Conservation (phyloP, 2,888 invertebrate species). For the Campoplex capitator region DNA sequence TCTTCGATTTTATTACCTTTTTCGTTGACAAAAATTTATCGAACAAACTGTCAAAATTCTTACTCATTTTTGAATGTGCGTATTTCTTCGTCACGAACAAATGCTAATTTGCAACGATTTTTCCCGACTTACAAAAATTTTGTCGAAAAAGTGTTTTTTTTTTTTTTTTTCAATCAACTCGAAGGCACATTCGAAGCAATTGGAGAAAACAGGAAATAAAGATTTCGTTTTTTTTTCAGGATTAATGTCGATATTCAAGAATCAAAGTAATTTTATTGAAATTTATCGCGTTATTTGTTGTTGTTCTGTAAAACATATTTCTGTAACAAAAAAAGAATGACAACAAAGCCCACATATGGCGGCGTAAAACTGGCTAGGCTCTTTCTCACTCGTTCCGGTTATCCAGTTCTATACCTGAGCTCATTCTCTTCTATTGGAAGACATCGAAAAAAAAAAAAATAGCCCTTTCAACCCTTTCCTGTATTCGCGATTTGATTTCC, state of each 20-base stretch:
- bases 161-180: neutral
- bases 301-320: neutral
- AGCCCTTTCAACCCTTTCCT: slow-evolving; percentile 70
- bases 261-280: neutral
- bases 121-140: neutral
- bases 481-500: slow-evolving; percentile 69
- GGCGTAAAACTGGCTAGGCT: slow-evolving; percentile 27
- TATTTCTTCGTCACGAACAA: too few relatives aligned
- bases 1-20: neutral
- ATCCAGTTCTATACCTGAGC: slow-evolving; percentile 62
- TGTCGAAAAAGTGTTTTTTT: neutral
- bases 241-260: neutral
- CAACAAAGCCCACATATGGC: slow-evolving; percentile 61
- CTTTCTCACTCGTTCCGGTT: slow-evolving; percentile 50
- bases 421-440: slow-evolving; percentile 44
- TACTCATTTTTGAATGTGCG: too few relatives aligned
- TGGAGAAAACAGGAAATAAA: too few relatives aligned
- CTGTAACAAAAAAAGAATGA: slow-evolving; percentile 15
- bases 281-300: neutral
- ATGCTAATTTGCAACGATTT: neutral
- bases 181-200: neutral
- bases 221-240: neutral
- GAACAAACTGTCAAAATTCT: neutral
- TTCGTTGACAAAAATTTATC: neutral
- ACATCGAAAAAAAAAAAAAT: slow-evolving; percentile 35